Evolutionary conservation across 1,140 invertebrate genomes (phyloP).

Genomic region (Bombus cullumanus): DNA sequence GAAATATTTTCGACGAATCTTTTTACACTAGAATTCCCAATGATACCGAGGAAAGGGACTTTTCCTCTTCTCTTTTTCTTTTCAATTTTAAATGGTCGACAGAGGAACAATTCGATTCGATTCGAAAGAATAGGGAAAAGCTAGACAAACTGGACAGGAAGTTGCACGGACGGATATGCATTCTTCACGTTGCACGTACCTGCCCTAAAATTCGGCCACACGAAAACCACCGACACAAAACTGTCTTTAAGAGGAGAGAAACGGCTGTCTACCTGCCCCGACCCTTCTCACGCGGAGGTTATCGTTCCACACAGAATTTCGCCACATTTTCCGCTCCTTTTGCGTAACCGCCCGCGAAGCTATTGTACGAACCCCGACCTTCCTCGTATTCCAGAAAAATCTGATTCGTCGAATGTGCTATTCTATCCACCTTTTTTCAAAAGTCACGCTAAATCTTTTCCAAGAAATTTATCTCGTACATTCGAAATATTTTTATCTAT

Average conservation of each 20-base stretch:
- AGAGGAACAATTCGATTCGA: slow-evolving; percentile 12
- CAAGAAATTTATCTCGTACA: neutral
- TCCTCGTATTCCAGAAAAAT: slow-evolving; percentile 26
- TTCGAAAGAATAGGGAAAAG: slow-evolving; percentile 1
- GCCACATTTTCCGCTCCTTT: slow-evolving; percentile 56
- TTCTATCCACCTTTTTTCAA: neutral
- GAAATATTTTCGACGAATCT: neutral
- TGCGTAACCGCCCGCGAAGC: slow-evolving; percentile 51
- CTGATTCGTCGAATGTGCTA: neutral
- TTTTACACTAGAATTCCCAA: too few relatives aligned
- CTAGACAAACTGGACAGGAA: slow-evolving; percentile 58
- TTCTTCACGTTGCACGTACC: slow-evolving; percentile 42
- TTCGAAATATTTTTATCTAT: neutral
- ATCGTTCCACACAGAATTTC: slow-evolving; percentile 44
- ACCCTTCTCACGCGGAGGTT: slow-evolving; percentile 50
- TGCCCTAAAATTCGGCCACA: slow-evolving; percentile 25
- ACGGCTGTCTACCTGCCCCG: slow-evolving; percentile 49
- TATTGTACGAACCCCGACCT: slow-evolving; percentile 3
- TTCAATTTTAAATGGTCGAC: neutral
- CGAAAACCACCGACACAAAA: slow-evolving; percentile 43
- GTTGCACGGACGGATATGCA: slow-evolving; percentile 38
- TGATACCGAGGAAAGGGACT: too few relatives aligned
- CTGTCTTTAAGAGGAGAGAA: neutral
- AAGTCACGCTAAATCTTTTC: neutral
- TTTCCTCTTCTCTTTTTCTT: too few relatives aligned